phyloP scores from a whole-genome alignment of 2,888 invertebrate species.

The Mamestra brassicae region DNA sequence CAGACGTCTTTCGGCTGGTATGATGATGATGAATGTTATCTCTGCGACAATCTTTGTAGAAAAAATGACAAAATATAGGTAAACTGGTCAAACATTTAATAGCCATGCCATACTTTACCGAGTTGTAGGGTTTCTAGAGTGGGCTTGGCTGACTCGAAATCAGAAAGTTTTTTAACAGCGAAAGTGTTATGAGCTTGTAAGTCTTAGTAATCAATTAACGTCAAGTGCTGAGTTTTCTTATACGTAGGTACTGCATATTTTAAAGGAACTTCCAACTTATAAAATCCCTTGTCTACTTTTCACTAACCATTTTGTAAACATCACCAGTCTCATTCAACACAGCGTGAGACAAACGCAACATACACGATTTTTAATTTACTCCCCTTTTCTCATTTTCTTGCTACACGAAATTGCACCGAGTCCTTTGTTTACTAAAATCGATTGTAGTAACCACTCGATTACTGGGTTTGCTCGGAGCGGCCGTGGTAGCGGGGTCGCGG shows the following conservation, averaged over 20 bases:
- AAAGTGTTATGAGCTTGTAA: too few species aligned
- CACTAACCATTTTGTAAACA: slow-evolving; percentile 26
- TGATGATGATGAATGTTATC: too few species aligned
- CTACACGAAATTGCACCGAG: slow-evolving; percentile 42
- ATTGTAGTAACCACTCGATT: slow-evolving; percentile 57
- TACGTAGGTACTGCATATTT: not conserved
- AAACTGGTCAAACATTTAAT: too few species aligned
- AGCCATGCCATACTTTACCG: too few species aligned
- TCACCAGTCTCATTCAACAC: slow-evolving; percentile 1
- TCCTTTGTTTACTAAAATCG: slow-evolving; percentile 59
- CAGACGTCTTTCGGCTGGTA: too few species aligned
- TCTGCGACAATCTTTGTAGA: too few species aligned
- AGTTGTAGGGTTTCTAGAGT: too few species aligned
- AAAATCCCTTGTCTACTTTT: slow-evolving; percentile 29
- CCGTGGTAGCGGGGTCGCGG: slow-evolving; percentile 49
- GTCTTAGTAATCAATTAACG: too few species aligned
- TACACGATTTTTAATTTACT: slow-evolving; percentile 48
- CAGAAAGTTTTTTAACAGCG: too few species aligned
- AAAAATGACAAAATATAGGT: too few species aligned
- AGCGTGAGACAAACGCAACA: slow-evolving; percentile 44
- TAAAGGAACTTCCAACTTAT: not conserved
- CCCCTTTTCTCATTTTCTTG: slow-evolving; percentile 33
- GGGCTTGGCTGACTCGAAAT: too few species aligned
- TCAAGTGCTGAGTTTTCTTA: too few species aligned
- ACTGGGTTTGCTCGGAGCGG: slow-evolving; percentile 45